Percentiles rank a stretch among this genome's conserved stretches.
These are phyloP conservation scores for Poecilia gillii DNA, from an alignment of 2,797 vertebrate species.

Conservation along the genomic window DNA sequence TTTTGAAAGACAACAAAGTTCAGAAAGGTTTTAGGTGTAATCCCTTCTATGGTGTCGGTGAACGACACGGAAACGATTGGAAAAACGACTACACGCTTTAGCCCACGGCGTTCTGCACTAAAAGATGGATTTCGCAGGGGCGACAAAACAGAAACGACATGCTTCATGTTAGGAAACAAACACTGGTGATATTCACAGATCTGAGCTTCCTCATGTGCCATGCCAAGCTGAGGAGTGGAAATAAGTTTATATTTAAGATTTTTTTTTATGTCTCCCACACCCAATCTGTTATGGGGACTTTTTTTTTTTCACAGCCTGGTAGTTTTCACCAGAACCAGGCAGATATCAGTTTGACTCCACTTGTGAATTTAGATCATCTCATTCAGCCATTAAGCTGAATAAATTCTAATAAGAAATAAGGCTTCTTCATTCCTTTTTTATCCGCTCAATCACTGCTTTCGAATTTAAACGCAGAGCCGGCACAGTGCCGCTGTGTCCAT, in stretches of 20 bases:
- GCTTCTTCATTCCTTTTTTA: neutral
- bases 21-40: neutral
- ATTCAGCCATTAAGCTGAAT: neutral
- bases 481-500: slow-evolving; percentile 41
- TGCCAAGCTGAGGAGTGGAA: neutral
- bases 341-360: neutral
- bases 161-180: slow-evolving; percentile 8
- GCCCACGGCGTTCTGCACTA: neutral
- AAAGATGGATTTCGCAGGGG: slow-evolving; percentile 3
- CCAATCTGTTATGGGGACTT: slow-evolving; percentile 6
- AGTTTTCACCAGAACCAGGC: neutral
- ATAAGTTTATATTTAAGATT: neutral
- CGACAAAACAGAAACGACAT: neutral
- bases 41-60: neutral
- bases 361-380: neutral
- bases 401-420: neutral
- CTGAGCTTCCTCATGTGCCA: neutral
- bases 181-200: slow-evolving; percentile 3
- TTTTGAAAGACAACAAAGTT: neutral
- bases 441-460: neutral
- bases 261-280: neutral
- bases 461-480: neutral
- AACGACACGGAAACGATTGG: neutral
- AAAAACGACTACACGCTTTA: neutral
- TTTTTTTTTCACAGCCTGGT: slow-evolving; percentile 5